Base-by-base conservation (phyloP, 2,888 invertebrate genomes). In the Prosopocoilus inquinatus region DNA sequence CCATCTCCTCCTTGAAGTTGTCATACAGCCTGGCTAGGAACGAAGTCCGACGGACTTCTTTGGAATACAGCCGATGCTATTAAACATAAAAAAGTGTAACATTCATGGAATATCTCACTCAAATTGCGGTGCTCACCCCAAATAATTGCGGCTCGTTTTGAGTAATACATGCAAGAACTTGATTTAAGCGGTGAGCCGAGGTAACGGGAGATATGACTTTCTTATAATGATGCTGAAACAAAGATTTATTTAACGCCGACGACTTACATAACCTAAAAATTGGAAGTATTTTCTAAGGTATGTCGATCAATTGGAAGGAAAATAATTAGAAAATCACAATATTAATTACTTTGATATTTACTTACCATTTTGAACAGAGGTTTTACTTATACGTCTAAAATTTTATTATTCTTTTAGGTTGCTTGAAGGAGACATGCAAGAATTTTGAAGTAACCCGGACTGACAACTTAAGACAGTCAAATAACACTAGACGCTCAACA, bases 1-100 rank as follows among this genome's bases (percentile, higher is more conserved):
- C 87, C 75, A 98, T 87, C 73, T 99, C 99, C 67, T 94, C 93
- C 74, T 87, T 90, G 60, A 98, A 87, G 74, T 97, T 97, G 50
- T 96, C 92, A 58, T 95, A 82, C 55, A 98, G 86, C 66, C 94
- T 88, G 1, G 91, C 87, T 67, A 97, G 84, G 75, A 98, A 97
- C 32, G 91, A 88, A 4, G 84, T 82, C 50, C 82, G 78, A 58
- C 81, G 74, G 2, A 64, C 75, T 65, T 68, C 78, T 71, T 72
- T 75, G 2, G 81, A 80, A 67, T 81, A 81, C 4, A 63, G 67
- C 49, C 79, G 74, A 51, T 74, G 63, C 80, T 81, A 60, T 68
- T 69, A 47, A 9, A 53, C 13, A 20, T 32, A 39, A 9, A 9
- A 13, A 28, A 32, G 8, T n/a, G 36, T 53, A 5, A 9, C 9